Evolutionary conservation across 2,888 invertebrate genomes (phyloP).

Genomic region (Acrobasis consociella): DNA sequence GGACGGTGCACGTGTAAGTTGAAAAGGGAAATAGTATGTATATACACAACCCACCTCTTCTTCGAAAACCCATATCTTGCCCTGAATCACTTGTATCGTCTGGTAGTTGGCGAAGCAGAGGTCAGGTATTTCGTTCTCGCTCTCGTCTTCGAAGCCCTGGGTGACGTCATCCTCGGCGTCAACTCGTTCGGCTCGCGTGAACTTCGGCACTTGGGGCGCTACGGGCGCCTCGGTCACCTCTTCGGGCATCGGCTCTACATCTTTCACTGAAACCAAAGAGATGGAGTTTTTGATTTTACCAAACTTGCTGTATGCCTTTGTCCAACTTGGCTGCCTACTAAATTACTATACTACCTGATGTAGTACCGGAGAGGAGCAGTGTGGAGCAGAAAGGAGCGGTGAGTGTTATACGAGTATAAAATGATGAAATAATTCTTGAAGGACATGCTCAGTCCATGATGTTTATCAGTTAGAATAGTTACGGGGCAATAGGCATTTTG

Average conservation of each 20-base stretch:
- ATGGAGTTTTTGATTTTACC: too few species aligned
- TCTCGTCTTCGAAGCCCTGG: slow-evolving; percentile 47
- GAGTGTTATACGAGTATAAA: too few species aligned
- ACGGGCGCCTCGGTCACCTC: slow-evolving; percentile 42
- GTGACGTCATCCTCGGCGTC: background rate
- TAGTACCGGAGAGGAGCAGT: too few species aligned
- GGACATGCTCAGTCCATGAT: background rate
- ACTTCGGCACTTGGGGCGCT: slow-evolving; percentile 50
- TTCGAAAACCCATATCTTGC: slow-evolving; percentile 70
- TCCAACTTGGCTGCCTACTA: too few species aligned
- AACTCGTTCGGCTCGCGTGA: slow-evolving; percentile 50
- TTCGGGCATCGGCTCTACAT: slow-evolving; percentile 32
- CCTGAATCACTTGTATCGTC: slow-evolving; percentile 84
- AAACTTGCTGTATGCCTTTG: too few species aligned
- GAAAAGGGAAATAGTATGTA: too few species aligned
- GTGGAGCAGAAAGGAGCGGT: too few species aligned
- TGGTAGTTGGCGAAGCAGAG: slow-evolving; percentile 87
- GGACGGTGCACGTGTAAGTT: too few species aligned
- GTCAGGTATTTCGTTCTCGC: slow-evolving; percentile 76
- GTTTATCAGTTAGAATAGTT: background rate
- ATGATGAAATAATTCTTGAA: background rate
- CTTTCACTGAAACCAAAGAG: slow-evolving; percentile 37
- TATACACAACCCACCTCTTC: slow-evolving; percentile 62
- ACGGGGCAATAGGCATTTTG: too few species aligned
- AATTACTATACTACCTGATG: too few species aligned